Conservation (phyloP, 1,140 invertebrate species). For the Arctopsyche grandis region DNA sequence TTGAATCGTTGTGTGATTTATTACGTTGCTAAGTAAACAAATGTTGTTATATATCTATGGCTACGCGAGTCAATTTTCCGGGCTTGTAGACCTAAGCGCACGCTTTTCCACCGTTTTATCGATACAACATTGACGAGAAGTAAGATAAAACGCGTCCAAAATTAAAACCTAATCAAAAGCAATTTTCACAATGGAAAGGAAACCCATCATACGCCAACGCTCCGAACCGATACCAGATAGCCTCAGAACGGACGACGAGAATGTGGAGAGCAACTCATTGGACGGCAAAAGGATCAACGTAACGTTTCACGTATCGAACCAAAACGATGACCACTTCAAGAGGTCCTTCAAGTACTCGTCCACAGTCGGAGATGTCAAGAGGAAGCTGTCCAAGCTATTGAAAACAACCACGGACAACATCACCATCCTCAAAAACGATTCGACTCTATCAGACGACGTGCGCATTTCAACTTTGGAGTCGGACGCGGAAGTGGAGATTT, state of each 20-base stretch:
- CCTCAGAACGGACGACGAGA: conserved; percentile 43
- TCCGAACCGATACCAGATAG: conserved; percentile 46
- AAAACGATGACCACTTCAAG: conserved; percentile 47
- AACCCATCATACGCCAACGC: conserved; percentile 40
- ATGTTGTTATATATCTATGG: conserved; percentile 5
- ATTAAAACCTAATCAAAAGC: not conserved
- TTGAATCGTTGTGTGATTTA: not conserved
- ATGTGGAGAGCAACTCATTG: conserved; percentile 42
- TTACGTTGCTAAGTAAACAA: conserved; percentile 15
- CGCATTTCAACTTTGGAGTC: conserved; percentile 23
- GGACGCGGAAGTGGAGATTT: conserved; percentile 31
- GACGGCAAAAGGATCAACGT: conserved; percentile 48
- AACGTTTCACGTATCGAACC: conserved; percentile 43
- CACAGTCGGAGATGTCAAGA: conserved; percentile 44
- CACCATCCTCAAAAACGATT: conserved; percentile 38
- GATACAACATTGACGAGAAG: not conserved
- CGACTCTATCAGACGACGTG: conserved; percentile 25
- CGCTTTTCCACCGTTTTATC: conserved; percentile 28
- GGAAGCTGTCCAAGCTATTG: conserved; percentile 43
- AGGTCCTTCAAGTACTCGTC: conserved; percentile 42
- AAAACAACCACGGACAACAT: conserved; percentile 46
- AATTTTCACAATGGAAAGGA: conserved; percentile 35
- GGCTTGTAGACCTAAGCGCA: not conserved
- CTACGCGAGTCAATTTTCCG: conserved; percentile 10
- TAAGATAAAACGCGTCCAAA: not conserved